Conservation (phyloP, 2,113 vertebrate genomes). For the Rhodinocichla rosea region DNA sequence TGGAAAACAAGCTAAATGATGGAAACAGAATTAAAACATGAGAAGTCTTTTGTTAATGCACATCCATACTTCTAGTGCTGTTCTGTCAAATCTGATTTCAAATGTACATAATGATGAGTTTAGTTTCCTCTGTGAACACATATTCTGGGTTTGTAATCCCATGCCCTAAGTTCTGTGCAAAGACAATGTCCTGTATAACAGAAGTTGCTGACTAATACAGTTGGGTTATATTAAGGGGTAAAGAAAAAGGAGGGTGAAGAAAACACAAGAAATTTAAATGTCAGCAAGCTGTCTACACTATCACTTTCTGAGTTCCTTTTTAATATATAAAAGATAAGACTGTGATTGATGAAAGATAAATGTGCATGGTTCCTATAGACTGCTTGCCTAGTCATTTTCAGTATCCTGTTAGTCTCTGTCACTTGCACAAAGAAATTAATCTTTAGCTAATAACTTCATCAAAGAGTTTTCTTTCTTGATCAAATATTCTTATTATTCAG, state of each 20-base stretch:
- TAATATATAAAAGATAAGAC: neutral
- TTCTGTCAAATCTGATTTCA: neutral
- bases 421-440: neutral
- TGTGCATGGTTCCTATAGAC: neutral
- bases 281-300: neutral
- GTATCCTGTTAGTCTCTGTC: neutral
- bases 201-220: neutral
- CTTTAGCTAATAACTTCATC: neutral
- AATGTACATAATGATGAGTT: neutral
- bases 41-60: neutral
- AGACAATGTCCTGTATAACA: neutral
- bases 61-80: neutral
- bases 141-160: neutral
- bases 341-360: slow-evolving; percentile 8
- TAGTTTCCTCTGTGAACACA: neutral
- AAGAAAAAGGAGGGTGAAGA: neutral
- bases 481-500: neutral
- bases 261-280: neutral
- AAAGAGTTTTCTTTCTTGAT: neutral
- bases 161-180: neutral
- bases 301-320: neutral
- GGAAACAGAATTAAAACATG: neutral
- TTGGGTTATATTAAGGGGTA: neutral
- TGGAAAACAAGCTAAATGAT: neutral
- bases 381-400: neutral